Conservation (phyloP, 2,888 invertebrate species). For the Keiferia lycopersicella region DNA sequence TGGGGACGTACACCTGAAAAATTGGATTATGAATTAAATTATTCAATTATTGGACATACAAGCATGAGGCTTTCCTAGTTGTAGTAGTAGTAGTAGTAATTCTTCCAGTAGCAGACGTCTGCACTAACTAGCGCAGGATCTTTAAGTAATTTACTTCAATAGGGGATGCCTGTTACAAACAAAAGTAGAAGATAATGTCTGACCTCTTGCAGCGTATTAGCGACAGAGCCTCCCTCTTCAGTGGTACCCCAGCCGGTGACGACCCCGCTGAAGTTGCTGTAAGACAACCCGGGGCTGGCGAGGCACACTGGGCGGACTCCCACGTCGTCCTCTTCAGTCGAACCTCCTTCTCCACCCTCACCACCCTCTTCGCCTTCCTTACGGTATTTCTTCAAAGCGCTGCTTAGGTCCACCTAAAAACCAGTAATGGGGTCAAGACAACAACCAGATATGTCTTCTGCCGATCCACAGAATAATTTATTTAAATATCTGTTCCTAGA, state of each 20-base stretch:
- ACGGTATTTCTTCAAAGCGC: slow-evolving; percentile 57
- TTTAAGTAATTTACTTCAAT: too few relatives aligned
- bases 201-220: slow-evolving; percentile 88
- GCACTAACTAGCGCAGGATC: too few relatives aligned
- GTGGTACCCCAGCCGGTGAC: slow-evolving; percentile 91
- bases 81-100: too few relatives aligned
- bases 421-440: too few relatives aligned
- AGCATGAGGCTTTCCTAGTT: not conserved
- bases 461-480: too few relatives aligned
- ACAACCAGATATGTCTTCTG: too few relatives aligned
- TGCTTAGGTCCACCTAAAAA: slow-evolving; percentile 64
- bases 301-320: slow-evolving; percentile 89
- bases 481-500: too few relatives aligned
- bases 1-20: slow-evolving; percentile 70
- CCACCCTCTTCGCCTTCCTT: slow-evolving; percentile 29
- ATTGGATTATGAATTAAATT: not conserved
- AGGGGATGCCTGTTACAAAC: too few relatives aligned
- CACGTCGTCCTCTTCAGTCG: slow-evolving; percentile 47
- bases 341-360: slow-evolving; percentile 32
- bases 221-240: slow-evolving; percentile 85
- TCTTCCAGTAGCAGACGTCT: not conserved
- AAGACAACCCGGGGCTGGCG: slow-evolving; percentile 82
- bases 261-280: slow-evolving; percentile 76
- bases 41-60: too few relatives aligned
- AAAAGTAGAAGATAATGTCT: too few relatives aligned